Percentiles rank a stretch among this genome's conserved stretches.
Evolutionary conservation across 2,888 invertebrate species (phyloP).

Genomic region (Hirtodrosophila duncani): DNA sequence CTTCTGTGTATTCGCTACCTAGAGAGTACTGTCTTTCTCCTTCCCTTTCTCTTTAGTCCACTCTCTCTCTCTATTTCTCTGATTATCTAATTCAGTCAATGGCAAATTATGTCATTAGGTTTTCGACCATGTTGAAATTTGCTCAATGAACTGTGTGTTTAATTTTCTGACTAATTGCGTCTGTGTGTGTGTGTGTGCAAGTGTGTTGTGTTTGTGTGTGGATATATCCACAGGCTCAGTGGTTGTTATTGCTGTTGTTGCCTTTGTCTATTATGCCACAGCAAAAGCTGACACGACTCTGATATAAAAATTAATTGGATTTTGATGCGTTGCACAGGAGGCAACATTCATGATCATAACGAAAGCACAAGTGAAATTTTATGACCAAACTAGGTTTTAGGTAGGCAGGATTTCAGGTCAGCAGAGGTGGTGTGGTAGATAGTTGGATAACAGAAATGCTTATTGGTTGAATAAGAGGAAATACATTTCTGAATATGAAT

Average conservation of each 20-base stretch:
- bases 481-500: no score
- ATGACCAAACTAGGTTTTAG: no score
- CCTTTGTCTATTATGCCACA: conserved; percentile 14
- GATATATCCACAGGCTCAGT: not conserved
- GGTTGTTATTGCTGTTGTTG: conserved; percentile 24
- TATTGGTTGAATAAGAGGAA: no score
- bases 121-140: conserved; percentile 49
- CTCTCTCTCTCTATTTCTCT: not conserved
- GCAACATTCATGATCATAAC: not conserved
- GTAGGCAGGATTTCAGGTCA: no score
- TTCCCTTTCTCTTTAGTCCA: no score
- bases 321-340: conserved; percentile 28
- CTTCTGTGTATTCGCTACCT: no score
- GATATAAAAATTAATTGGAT: conserved; percentile 66
- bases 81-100: conserved; percentile 41
- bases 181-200: conserved; percentile 43
- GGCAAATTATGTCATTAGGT: conserved; percentile 66
- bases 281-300: conserved; percentile 16
- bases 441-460: no score
- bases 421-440: no score
- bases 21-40: no score
- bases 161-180: conserved; percentile 66
- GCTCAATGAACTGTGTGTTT: conserved; percentile 60
- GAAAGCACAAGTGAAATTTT: no score
- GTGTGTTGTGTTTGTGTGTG: no score